Evolutionary conservation across 2,113 vertebrate genomes (phyloP), one percentile per base, ranked within the genome.

Genomic region (Agelaius phoeniceus): DNA sequence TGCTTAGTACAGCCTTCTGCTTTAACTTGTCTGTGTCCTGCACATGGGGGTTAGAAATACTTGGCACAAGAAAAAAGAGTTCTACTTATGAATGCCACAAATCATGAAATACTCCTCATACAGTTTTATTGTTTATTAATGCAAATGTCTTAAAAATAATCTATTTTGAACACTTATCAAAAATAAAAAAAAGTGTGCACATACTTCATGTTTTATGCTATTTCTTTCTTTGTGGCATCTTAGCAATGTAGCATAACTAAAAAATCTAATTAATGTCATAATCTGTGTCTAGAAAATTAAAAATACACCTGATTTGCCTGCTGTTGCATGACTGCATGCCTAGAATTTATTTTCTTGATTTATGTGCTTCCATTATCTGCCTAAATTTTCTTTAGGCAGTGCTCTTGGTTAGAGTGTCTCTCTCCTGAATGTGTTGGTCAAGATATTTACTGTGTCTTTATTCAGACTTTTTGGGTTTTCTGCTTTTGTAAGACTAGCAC

Each of bases 121-220:
- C 13, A 14, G 39, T 87, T 91, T 67, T 79, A 31, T 57, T 52
- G 7, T 46, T 93, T 87, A 46, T 86, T 4, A 3, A 11, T 68
- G 41, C 58, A 89, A 58, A 39, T 57, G 9, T 69, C 58, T 79
- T 43, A 5, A 61, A 81, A 84, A 71, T 71, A 15, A 55, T 84
- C 52, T 48, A 0, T 89, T 95, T 84, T 89, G 20, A 66, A 37
- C 43, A 58, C 73, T 97, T 63, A 26, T 7, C 23, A 83, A 92
- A 92, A 90, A 22, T 33, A 48, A 89, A 90, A 93, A n/a, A 51
- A 26, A 90, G 93, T 93, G 62, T 28, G 30, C 84, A 69, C 59
- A 74, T 87, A 63, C 22, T 89, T 98, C 97, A 97, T 98, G 98
- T 98, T 98, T 98, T 97, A 97, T 98, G 97, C 91, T 98, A 95